Conservation (phyloP, 2,797 vertebrate species). For the Brachyrhaphis roseni region DNA sequence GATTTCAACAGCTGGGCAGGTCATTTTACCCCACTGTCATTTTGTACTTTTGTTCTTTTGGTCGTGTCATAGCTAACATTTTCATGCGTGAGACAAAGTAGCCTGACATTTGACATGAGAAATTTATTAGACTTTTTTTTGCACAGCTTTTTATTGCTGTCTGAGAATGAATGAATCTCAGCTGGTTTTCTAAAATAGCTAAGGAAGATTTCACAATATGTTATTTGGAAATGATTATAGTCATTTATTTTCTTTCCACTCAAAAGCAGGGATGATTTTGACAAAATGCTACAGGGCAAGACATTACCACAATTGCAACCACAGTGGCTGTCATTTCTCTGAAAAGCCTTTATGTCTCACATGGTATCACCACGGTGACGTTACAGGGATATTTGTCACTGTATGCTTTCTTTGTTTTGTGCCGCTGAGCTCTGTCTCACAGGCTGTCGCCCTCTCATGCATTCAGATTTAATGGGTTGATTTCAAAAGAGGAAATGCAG, state of each 20-base stretch:
- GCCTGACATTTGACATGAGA: background rate
- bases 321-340: background rate
- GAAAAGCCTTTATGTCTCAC: background rate
- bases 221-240: background rate
- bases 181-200: background rate
- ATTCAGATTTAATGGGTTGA: slow-evolving; percentile 43
- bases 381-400: slow-evolving; percentile 10
- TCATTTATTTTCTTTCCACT: slow-evolving; percentile 10
- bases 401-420: slow-evolving; percentile 35
- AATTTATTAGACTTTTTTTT: background rate
- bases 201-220: background rate
- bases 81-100: background rate
- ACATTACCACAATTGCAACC: background rate
- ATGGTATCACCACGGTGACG: slow-evolving; percentile 9
- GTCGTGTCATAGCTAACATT: background rate
- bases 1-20: background rate
- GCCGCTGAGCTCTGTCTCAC: slow-evolving; percentile 42
- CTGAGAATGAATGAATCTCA: background rate
- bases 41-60: background rate
- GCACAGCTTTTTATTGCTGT: background rate
- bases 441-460: slow-evolving; percentile 31
- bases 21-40: background rate
- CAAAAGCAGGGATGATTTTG: background rate
- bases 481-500: slow-evolving; percentile 35
- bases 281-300: background rate